Conservation (phyloP, 2,888 invertebrate genomes). For the Lasioglossum lativentre region DNA sequence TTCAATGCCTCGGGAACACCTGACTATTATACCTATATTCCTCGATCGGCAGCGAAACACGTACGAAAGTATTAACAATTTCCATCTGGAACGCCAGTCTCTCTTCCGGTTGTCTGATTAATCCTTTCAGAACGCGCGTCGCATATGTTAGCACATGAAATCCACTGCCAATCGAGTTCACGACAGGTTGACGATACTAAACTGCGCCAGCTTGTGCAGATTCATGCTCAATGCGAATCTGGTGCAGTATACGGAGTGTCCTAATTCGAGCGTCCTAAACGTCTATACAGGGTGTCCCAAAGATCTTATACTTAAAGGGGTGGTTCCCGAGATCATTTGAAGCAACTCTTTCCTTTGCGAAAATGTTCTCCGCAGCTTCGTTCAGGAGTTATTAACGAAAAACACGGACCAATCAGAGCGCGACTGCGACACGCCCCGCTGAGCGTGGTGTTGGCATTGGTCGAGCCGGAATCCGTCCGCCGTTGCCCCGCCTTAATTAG, state of each 20-base stretch:
- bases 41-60: conserved; percentile 17
- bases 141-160: conserved; percentile 33
- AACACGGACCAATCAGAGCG: no score
- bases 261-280: no score
- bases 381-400: no score
- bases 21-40: not conserved
- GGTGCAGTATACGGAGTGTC: not conserved
- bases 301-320: no score
- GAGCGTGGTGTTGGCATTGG: no score
- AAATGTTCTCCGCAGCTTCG: no score
- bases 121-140: conserved; percentile 41
- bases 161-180: conserved; percentile 39
- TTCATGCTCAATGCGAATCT: conserved; percentile 18
- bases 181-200: conserved; percentile 17
- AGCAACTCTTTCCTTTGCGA: no score
- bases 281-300: no score
- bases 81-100: conserved; percentile 13
- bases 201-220: conserved; percentile 11
- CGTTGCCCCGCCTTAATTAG: no score
- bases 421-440: no score
- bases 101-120: conserved; percentile 48
- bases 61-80: conserved; percentile 28
- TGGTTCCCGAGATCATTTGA: no score
- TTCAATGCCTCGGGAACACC: conserved; percentile 25
- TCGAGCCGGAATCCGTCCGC: no score